phyloP scores from a whole-genome alignment of 1,140 invertebrate genomes.

The Tribolium castaneum region DNA sequence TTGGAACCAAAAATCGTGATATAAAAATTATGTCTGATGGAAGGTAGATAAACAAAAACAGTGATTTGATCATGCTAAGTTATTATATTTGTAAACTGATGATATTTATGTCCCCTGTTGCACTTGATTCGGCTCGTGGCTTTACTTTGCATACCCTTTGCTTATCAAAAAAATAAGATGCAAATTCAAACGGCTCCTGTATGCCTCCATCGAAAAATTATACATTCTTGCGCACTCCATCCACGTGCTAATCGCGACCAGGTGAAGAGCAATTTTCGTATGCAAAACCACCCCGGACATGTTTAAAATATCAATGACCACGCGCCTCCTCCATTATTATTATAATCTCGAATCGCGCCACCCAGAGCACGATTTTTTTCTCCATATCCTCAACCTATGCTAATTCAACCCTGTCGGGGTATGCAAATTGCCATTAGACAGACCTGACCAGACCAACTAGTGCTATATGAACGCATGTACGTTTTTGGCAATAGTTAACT shows the following conservation, averaged over 20 bases:
- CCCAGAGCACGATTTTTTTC: constrained; percentile 10
- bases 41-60: no score
- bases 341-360: constrained; percentile 15
- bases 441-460: neutral
- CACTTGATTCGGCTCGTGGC: neutral
- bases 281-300: constrained; percentile 29
- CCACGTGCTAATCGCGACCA: constrained; percentile 14
- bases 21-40: no score
- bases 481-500: neutral
- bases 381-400: constrained; percentile 31
- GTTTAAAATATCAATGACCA: constrained; percentile 43
- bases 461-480: neutral
- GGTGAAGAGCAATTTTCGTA: constrained; percentile 26
- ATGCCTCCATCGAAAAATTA: neutral
- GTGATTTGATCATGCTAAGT: no score
- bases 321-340: constrained; percentile 36
- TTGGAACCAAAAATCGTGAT: no score
- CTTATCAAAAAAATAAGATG: neutral
- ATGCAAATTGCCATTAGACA: constrained; percentile 31
- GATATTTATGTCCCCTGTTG: neutral
- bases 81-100: no score
- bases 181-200: neutral
- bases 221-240: neutral
- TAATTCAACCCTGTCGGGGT: constrained; percentile 26
- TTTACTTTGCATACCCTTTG: neutral